Base-by-base conservation (phyloP, 1,140 invertebrate genomes). In the Spodoptera frugiperda region DNA sequence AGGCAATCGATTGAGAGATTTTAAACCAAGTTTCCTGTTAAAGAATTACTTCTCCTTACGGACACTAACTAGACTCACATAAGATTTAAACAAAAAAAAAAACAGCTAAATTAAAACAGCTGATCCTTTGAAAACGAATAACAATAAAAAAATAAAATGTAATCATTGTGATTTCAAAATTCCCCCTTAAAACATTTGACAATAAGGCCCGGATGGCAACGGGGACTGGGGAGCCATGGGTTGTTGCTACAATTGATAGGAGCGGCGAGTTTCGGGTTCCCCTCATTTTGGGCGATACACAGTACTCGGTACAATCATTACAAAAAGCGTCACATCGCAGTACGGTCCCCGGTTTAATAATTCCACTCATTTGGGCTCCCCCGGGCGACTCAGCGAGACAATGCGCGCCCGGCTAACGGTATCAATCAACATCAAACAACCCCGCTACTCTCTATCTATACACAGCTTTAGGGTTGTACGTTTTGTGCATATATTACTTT, bases 371-470 rank as follows among this genome's bases (percentile, higher is more conserved):
- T 92, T 87, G 87, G 84, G 84, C 80, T 86, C 88, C 89, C 89
- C 87, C 84, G 82, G 81, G 83, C 81, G 82, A 84, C 78, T 80
- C 79, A 71, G 84, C 86, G 84, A 90, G 85, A 92, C 89, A 91
- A 91, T 90, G 83, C 86, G 78, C 82, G 87, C 89, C 84, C 83
- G 84, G 79, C 89, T 92, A 91, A 92, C 91, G 86, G 91, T 91
- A 93, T 93, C 91, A 93, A 93, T 93, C 90, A 93, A 93, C 90
- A 92, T 93, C 90, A 93, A 93, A 93, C 89, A 89, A 83, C 84
- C 84, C 81, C 87, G 78, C 83, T 75, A 49, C 44, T 79, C 82
- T 87, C 82, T 87, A 88, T 89, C 84, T 86, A 82, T 87, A 86
- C 81, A 87, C 76, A 81, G 80, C 74, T 81, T 78, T 89, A 93